Evolutionary conservation across 1,140 invertebrate genomes (phyloP).

Genomic region (Medauroidea extradentata): DNA sequence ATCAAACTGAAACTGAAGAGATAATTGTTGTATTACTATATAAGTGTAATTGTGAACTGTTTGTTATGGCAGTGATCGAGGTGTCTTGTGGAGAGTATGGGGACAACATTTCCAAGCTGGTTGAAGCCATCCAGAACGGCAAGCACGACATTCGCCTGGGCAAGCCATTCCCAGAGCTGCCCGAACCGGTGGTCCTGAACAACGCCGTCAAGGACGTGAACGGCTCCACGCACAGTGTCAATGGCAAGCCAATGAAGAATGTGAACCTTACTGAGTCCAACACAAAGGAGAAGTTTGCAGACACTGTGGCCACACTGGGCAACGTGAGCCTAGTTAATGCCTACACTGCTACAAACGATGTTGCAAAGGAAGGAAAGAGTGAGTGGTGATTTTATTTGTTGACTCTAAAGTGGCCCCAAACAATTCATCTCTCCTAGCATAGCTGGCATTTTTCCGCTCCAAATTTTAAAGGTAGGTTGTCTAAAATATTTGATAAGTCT

Average conservation of each 20-base stretch:
- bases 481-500: no score
- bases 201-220: slow-evolving; percentile 47
- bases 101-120: slow-evolving; percentile 78
- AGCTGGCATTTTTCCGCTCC: no score
- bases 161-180: slow-evolving; percentile 51
- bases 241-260: background rate
- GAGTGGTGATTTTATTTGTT: slow-evolving; percentile 6
- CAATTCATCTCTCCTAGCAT: no score
- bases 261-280: slow-evolving; percentile 28
- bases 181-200: slow-evolving; percentile 51
- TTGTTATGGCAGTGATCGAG: slow-evolving; percentile 86
- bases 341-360: slow-evolving; percentile 58
- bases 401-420: background rate
- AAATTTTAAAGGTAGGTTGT: no score
- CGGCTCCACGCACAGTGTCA: slow-evolving; percentile 13
- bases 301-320: slow-evolving; percentile 33
- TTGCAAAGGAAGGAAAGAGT: slow-evolving; percentile 55
- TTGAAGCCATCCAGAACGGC: slow-evolving; percentile 78
- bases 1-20: no score
- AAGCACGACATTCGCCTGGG: slow-evolving; percentile 67
- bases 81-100: slow-evolving; percentile 94
- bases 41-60: no score
- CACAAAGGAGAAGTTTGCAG: slow-evolving; percentile 48
- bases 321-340: slow-evolving; percentile 45
- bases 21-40: no score